Percentiles rank a stretch among this genome's conserved stretches.
These are phyloP conservation scores for Boulengeromyrus knoepffleri DNA, from an alignment of 2,113 vertebrate genomes.

Conservation along the genomic window DNA sequence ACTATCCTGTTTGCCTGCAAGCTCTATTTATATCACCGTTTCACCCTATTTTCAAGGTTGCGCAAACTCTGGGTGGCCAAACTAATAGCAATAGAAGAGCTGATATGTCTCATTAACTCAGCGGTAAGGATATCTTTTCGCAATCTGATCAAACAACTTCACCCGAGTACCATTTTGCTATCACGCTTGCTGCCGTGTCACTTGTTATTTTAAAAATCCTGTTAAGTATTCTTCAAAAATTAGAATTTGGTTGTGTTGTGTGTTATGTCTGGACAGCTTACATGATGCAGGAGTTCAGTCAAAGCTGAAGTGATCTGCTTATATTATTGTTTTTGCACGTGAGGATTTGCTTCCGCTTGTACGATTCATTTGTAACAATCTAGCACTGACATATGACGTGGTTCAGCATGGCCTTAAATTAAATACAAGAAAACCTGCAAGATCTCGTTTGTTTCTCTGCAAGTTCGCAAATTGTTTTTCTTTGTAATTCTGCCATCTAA, in stretches of 20 bases:
- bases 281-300: not conserved
- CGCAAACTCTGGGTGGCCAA: not conserved
- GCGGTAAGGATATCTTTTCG: not conserved
- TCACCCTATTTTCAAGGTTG: not conserved
- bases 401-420: not conserved
- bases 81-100: not conserved
- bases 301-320: not conserved
- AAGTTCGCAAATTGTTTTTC: not conserved
- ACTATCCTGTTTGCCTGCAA: not conserved
- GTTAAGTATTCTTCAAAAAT: not conserved
- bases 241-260: not conserved
- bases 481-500: not conserved
- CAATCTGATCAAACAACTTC: not conserved
- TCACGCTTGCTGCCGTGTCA: not conserved
- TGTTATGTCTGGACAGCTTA: not conserved
- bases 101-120: not conserved
- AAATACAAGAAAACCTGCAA: not conserved
- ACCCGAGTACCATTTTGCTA: not conserved
- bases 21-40: slow-evolving; percentile 15
- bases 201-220: not conserved
- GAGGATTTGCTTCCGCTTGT: not conserved
- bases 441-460: not conserved
- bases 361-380: not conserved
- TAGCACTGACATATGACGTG: not conserved
- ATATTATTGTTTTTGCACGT: not conserved